A percentile compares a stretch with the other conserved stretches of the same genome.
Conservation (phyloP, 2,113 vertebrate species). For the Seriola quinqueradiata region DNA sequence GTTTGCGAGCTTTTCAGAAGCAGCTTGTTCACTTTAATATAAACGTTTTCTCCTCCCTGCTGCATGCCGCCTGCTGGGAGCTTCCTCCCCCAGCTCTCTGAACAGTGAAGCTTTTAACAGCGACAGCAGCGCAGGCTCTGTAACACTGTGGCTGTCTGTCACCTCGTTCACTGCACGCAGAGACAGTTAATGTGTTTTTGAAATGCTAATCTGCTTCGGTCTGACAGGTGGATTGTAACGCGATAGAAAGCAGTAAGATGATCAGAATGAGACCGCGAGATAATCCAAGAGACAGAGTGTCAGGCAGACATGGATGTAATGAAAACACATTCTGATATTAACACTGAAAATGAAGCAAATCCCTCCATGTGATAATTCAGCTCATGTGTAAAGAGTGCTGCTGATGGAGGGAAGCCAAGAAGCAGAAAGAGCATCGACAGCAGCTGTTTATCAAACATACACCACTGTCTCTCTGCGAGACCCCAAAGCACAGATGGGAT, state of each 20-base stretch:
- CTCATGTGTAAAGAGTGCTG: conserved; percentile 15
- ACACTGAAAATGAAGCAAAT: conserved; percentile 23
- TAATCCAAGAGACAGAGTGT: conserved; percentile 21
- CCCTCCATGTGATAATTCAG: conserved; percentile 29
- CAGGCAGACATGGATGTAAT: conserved; percentile 9
- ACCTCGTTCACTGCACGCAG: conserved; percentile 32
- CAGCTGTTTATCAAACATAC: conserved; percentile 55
- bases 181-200: conserved; percentile 33
- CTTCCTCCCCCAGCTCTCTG: neutral
- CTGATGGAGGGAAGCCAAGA: conserved; percentile 4
- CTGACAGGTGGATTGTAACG: conserved; percentile 49
- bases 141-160: conserved; percentile 35
- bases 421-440: conserved; percentile 31
- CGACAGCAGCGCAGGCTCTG: conserved; percentile 16
- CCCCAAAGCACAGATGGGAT: conserved; percentile 44
- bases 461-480: conserved; percentile 13
- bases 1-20: neutral
- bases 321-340: conserved; percentile 33
- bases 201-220: conserved; percentile 46
- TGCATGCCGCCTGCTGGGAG: conserved; percentile 26
- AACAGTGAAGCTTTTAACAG: conserved; percentile 36
- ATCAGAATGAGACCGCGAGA: conserved; percentile 23
- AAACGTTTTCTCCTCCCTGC: neutral
- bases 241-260: conserved; percentile 12
- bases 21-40: conserved; percentile 11